phyloP scores from a whole-genome alignment of 2,888 invertebrate genomes.

The Polia nebulosa region DNA sequence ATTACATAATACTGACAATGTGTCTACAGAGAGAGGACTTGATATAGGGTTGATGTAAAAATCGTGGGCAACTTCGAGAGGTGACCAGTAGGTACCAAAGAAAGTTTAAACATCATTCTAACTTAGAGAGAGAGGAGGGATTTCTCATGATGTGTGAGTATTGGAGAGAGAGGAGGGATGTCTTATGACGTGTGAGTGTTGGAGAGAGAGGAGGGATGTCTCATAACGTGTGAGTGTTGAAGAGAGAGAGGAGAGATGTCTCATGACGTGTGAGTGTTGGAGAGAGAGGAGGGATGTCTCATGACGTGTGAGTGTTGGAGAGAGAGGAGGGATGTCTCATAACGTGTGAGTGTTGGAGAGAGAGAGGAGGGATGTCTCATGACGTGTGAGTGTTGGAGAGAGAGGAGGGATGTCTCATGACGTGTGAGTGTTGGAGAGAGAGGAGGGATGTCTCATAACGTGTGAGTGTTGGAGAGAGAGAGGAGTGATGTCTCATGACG shows the following conservation, averaged over 20 bases:
- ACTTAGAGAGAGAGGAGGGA: neutral
- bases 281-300: too few relatives aligned
- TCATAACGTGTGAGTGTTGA: too few relatives aligned
- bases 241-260: neutral
- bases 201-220: too few relatives aligned
- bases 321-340: too few relatives aligned
- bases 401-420: too few relatives aligned
- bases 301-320: too few relatives aligned
- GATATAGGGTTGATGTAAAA: constrained; percentile 24
- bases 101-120: constrained; percentile 27
- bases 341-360: too few relatives aligned
- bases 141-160: neutral
- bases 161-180: too few relatives aligned
- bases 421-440: too few relatives aligned
- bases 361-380: neutral
- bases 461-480: too few relatives aligned
- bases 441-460: too few relatives aligned
- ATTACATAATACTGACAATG: constrained; percentile 20
- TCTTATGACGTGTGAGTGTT: too few relatives aligned
- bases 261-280: neutral
- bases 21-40: constrained; percentile 20
- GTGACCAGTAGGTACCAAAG: neutral
- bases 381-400: neutral
- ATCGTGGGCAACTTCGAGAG: neutral
- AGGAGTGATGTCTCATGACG: neutral